These are phyloP conservation scores for Lypha dubia DNA, from an alignment of 2,888 invertebrate species.

Conservation along the genomic window DNA sequence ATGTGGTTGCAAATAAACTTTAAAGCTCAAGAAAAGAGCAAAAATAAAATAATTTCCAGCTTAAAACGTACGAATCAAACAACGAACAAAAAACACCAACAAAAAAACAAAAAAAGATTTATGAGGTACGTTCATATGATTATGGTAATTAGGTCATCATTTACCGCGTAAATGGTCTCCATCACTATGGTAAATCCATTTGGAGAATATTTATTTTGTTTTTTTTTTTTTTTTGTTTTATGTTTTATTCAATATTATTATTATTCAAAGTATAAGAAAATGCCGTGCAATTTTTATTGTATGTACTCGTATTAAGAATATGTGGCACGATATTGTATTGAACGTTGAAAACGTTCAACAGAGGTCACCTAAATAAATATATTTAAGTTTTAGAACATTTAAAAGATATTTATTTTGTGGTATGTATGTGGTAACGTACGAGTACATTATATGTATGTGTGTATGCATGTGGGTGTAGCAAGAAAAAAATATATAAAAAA, in stretches of 20 bases:
- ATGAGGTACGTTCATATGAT: slow-evolving; percentile 76
- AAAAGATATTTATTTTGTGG: slow-evolving; percentile 5
- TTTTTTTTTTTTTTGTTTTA: slow-evolving; percentile 2
- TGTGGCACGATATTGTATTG: slow-evolving; percentile 63
- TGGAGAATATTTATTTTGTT: slow-evolving; percentile 35
- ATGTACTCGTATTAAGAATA: slow-evolving; percentile 47
- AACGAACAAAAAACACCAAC: slow-evolving; percentile 40
- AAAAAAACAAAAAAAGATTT: slow-evolving; percentile 74
- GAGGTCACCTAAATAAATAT: slow-evolving; percentile 66
- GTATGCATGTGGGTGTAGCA: slow-evolving; percentile 52
- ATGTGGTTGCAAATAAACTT: slow-evolving; percentile 63
- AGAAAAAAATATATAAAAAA: slow-evolving; percentile 2
- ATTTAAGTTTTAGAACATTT: slow-evolving; percentile 52
- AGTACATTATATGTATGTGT: no score
- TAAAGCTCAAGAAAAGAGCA: slow-evolving; percentile 32
- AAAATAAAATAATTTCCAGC: slow-evolving; percentile 20
- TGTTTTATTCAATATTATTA: slow-evolving; percentile 51
- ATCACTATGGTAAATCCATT: slow-evolving; percentile 53
- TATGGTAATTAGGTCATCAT: slow-evolving; percentile 80
- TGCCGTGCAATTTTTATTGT: slow-evolving; percentile 14
- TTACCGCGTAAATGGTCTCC: slow-evolving; percentile 73
- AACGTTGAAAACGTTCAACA: slow-evolving; percentile 58
- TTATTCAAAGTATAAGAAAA: slow-evolving; percentile 37
- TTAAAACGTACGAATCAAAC: slow-evolving; percentile 44
- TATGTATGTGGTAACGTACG: no score